phyloP scores from a whole-genome alignment of 1,140 invertebrate species.

The Nylanderia fulva region DNA sequence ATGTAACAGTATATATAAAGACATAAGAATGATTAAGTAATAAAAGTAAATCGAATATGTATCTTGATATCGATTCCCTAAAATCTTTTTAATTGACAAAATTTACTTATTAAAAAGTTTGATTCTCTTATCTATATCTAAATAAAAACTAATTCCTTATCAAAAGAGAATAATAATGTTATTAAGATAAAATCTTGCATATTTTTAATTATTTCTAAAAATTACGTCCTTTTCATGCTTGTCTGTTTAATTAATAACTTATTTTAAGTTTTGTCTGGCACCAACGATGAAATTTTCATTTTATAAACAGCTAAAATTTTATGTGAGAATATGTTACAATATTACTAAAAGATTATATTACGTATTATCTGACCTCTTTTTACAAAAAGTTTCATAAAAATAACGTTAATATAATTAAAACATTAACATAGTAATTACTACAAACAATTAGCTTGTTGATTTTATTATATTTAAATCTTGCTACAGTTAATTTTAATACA shows the following conservation, averaged over 20 bases:
- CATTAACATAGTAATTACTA: not conserved
- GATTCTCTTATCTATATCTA: not conserved
- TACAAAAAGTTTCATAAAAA: not conserved
- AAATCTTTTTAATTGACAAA: not conserved
- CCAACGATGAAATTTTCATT: not conserved
- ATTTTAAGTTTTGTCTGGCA: not conserved
- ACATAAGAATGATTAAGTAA: not conserved
- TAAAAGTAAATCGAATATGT: not conserved
- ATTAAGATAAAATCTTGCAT: not conserved
- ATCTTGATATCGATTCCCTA: not conserved
- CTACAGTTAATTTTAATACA: not conserved
- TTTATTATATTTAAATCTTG: not conserved
- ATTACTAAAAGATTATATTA: not conserved
- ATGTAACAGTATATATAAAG: not conserved
- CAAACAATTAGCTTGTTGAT: conserved; percentile 5
- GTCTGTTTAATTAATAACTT: not conserved
- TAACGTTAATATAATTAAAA: not conserved
- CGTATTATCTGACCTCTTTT: not conserved
- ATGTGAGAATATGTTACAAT: not conserved
- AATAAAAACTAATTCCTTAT: not conserved
- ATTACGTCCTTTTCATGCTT: not conserved
- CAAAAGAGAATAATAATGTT: not conserved
- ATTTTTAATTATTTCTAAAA: not conserved
- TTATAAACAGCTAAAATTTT: not conserved
- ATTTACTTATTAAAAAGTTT: not conserved